Percentiles rank a stretch among this genome's conserved stretches.
phyloP scores from a whole-genome alignment of 2,113 vertebrate species.

The Pungitius pungitius region DNA sequence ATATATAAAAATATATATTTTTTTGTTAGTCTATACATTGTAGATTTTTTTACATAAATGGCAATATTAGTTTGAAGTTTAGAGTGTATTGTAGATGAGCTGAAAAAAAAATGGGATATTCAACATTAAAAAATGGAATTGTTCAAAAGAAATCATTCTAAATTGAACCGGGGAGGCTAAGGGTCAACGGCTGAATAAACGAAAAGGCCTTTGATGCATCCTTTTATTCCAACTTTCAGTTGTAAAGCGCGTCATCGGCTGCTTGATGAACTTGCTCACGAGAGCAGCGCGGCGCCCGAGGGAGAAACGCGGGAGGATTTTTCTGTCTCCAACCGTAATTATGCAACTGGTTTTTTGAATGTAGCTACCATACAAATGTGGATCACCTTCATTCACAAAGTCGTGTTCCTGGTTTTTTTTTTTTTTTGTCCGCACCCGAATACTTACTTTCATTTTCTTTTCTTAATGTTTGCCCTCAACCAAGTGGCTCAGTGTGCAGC shows the following conservation, averaged over 20 bases:
- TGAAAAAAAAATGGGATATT: constrained; percentile 73
- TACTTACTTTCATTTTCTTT: constrained; percentile 64
- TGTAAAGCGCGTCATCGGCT: constrained; percentile 59
- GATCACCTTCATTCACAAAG: constrained; percentile 74
- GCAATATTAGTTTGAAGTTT: constrained; percentile 84
- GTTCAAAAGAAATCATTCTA: constrained; percentile 54
- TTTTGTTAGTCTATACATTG: constrained; percentile 89
- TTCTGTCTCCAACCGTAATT: constrained; percentile 77
- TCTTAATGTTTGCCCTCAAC: constrained; percentile 58
- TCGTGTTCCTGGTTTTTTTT: constrained; percentile 64
- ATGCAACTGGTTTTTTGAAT: constrained; percentile 87
- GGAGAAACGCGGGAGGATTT: constrained; percentile 70
- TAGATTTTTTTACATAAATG: constrained; percentile 87
- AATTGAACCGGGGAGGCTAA: constrained; percentile 52
- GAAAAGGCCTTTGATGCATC: constrained; percentile 63
- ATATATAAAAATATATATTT: constrained; percentile 85
- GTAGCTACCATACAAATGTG: constrained; percentile 82
- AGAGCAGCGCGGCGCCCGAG: constrained; percentile 52
- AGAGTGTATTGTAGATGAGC: constrained; percentile 83
- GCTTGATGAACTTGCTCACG: constrained; percentile 60
- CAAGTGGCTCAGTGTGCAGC: constrained; percentile 61
- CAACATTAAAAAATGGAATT: constrained; percentile 74
- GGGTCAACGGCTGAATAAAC: constrained; percentile 50
- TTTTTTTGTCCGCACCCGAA: constrained; percentile 68
- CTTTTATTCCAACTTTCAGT: constrained; percentile 70